Evolutionary conservation across 2,797 vertebrate species (phyloP).

Genomic region (Spheniscus humboldti): DNA sequence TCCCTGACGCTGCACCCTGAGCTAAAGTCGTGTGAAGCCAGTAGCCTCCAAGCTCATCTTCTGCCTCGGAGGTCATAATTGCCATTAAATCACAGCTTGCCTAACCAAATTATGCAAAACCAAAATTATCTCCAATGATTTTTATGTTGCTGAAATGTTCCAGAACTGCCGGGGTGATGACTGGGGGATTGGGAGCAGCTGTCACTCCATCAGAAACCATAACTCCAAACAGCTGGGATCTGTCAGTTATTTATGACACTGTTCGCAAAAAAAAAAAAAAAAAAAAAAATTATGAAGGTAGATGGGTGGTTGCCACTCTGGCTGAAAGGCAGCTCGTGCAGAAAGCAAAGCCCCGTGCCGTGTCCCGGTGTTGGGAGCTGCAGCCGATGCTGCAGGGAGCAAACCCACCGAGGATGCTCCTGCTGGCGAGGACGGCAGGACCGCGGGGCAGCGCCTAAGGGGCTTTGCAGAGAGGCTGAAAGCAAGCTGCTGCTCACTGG

Average conservation of each 20-base stretch:
- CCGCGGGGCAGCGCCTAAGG: rapidly evolving
- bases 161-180: conserved; percentile 71
- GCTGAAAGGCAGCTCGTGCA: background rate
- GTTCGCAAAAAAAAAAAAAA: background rate
- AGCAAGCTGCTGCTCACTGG: background rate
- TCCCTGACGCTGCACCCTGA: background rate
- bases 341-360: background rate
- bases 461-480: background rate
- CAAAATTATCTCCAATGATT: conserved; percentile 74
- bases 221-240: conserved; percentile 79
- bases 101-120: conserved; percentile 75
- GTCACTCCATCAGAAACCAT: conserved; percentile 75
- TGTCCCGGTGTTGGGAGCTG: background rate
- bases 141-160: conserved; percentile 75
- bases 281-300: background rate
- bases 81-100: conserved; percentile 71
- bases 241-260: conserved; percentile 68
- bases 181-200: conserved; percentile 76
- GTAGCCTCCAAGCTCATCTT: conserved; percentile 46
- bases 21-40: background rate
- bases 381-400: background rate
- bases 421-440: background rate
- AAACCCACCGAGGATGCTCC: background rate
- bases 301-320: conserved; percentile 15
- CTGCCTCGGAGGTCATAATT: conserved; percentile 67